These are phyloP conservation scores for Turritopsis rubra DNA, from an alignment of 30 jellyfish, hydroid and myxozoan genomes.

Conservation along the genomic window DNA sequence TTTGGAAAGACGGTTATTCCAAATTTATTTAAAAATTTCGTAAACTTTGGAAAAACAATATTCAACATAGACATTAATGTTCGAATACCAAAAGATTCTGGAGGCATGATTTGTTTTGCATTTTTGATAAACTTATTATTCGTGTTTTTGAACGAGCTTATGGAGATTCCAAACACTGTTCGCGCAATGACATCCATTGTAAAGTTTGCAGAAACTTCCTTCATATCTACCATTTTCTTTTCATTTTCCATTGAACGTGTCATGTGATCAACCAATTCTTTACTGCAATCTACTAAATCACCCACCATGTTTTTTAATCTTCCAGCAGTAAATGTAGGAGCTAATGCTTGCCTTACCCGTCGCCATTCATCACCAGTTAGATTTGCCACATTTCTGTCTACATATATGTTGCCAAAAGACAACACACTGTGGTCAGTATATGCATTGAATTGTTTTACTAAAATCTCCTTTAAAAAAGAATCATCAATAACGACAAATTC, in stretches of 20 bases:
- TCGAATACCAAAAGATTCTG: neutral
- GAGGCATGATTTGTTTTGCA: neutral
- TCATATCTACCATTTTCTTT: neutral
- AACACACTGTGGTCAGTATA: neutral
- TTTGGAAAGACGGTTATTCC: neutral
- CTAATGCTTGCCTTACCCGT: neutral
- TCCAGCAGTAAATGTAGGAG: neutral
- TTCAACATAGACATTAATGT: neutral
- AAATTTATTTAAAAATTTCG: neutral
- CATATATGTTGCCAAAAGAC: neutral
- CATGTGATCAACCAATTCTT: neutral
- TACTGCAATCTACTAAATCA: neutral
- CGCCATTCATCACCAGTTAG: neutral
- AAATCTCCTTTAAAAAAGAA: neutral
- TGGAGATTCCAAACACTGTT: neutral
- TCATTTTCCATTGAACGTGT: neutral
- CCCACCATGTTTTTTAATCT: neutral
- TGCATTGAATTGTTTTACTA: neutral
- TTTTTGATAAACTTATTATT: too few species aligned
- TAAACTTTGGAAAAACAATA: neutral
- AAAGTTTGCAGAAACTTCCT: neutral
- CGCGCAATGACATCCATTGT: neutral
- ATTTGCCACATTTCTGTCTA: neutral
- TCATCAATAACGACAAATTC: neutral
- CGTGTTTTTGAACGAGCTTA: neutral